A percentile compares a stretch with the other conserved stretches of the same genome.
These are phyloP conservation scores for Sebastes oblongus DNA, from an alignment of 2,797 vertebrate genomes.

Conservation along the genomic window DNA sequence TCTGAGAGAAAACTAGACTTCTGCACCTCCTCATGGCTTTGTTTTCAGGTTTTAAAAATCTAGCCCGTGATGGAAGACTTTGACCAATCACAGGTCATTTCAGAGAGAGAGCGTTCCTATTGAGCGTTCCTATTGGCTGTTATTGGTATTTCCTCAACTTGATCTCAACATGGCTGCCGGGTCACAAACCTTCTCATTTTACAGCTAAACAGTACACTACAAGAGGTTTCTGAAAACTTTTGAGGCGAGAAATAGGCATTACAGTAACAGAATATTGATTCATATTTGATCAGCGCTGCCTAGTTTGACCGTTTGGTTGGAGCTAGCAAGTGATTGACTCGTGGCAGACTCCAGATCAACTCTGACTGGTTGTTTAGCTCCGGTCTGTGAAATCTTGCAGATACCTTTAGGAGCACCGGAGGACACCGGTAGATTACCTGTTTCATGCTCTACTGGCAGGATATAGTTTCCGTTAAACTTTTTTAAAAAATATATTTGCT, in stretches of 20 bases:
- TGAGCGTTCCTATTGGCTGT: not conserved
- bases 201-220: no score
- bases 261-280: no score
- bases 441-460: no score
- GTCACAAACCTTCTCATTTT: no score
- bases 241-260: no score
- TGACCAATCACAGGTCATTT: not conserved
- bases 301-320: not conserved
- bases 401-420: not conserved
- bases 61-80: not conserved
- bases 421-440: not conserved
- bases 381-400: not conserved
- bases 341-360: not conserved
- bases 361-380: not conserved
- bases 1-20: no score
- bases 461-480: no score
- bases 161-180: not conserved
- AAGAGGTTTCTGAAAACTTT: no score
- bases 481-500: not conserved
- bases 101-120: not conserved
- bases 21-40: not conserved
- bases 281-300: no score
- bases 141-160: not conserved
- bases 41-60: not conserved
- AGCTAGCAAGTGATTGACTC: not conserved